Base-by-base conservation (phyloP, 2,888 invertebrate species). In the Erpobdella octoculata region DNA sequence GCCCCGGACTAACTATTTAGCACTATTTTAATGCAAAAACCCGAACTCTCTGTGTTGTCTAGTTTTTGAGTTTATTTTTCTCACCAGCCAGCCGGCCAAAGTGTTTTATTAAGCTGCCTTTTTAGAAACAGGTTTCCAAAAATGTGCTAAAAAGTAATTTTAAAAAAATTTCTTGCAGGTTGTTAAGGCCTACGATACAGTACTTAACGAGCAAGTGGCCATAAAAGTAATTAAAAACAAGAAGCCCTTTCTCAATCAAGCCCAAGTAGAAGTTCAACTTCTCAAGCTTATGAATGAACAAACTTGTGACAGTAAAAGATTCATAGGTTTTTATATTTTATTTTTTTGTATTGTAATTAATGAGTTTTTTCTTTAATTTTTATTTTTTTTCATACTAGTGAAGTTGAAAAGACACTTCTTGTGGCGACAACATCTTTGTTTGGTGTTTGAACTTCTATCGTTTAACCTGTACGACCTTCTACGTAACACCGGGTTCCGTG, bases 141-240 rank as follows among this genome's bases (percentile, higher is more conserved):
- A n/a, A n/a, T n/a, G n/a, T n/a, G n/a, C n/a, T n/a, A n/a, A n/a
- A n/a, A n/a, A n/a, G n/a, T n/a, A n/a, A n/a, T n/a, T n/a, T n/a
- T n/a, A n/a, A n/a, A n/a, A n/a, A n/a, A n/a, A 15, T 36, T 8
- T 21, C 15, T 6, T 15, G 12, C 78, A 86, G 90, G 98, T 98
- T 85, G 97, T 97, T 80, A 97, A 96, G 87, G 97, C 97, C 78
- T 97, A 91, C 86, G 98, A 98, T 86, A 93, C 93, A 84, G 91
- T 91, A 84, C 96, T 97, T 85, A 92, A 95, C 86, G 93, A 93
- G 86, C 91, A 94, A 85, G 98, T 99, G 85, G 98, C 98, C 84
- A 95, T 99, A 86, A 99, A 99, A 88, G 97, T 99, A 85, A 99
- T 99, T 86, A 99, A 99, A 87, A 99, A 99, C 88, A 98, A 97